Evolutionary conservation across 2,797 vertebrate species (phyloP).

Genomic region (Lophotriccus pileatus): DNA sequence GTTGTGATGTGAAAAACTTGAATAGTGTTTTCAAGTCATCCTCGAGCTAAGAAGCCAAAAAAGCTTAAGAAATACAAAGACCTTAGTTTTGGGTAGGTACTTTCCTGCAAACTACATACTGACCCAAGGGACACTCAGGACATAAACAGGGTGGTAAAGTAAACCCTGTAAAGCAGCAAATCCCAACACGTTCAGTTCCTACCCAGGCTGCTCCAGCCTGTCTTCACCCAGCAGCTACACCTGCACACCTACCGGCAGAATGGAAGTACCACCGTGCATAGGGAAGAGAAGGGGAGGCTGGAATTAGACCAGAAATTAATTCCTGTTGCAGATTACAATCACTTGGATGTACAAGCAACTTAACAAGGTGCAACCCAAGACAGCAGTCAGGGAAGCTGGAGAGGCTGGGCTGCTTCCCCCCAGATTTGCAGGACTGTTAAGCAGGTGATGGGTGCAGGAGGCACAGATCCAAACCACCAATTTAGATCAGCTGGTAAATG

Average conservation of each 20-base stretch:
- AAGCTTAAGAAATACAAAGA: background rate
- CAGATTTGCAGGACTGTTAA: background rate
- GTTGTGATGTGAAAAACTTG: background rate
- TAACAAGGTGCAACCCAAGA: rapidly evolving
- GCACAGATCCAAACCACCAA: background rate
- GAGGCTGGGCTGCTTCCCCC: rapidly evolving
- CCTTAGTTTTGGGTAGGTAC: background rate
- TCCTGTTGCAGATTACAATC: background rate
- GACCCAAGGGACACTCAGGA: background rate
- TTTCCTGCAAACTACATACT: background rate
- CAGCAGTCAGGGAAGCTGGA: background rate
- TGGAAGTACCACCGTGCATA: rapidly evolving
- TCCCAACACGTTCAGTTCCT: background rate
- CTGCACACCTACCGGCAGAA: background rate
- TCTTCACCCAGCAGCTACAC: background rate
- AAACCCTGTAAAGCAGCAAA: background rate
- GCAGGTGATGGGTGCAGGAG: background rate
- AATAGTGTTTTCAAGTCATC: background rate
- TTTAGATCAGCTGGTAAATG: background rate
- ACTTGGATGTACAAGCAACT: background rate
- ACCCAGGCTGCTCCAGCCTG: background rate
- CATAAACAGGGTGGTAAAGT: rapidly evolving
- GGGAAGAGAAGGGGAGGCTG: background rate
- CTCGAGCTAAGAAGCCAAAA: background rate
- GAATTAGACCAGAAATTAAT: background rate